A percentile compares a stretch with the other conserved stretches of the same genome.
Conservation (phyloP, 1,140 invertebrate genomes). For the Protaetia brevitarsis region DNA sequence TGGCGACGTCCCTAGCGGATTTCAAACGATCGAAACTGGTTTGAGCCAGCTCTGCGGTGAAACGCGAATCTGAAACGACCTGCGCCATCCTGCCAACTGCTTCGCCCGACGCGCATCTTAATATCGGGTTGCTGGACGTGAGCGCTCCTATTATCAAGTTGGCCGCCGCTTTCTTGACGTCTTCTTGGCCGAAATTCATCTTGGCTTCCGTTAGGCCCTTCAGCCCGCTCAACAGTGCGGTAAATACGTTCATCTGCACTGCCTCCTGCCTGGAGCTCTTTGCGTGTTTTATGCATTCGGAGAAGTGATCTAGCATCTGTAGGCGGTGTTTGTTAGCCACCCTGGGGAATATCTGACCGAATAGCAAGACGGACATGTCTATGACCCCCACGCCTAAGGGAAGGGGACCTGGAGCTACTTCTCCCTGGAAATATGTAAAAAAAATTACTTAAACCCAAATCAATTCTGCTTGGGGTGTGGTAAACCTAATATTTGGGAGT, state of each 20-base stretch:
- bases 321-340: slow-evolving; percentile 93
- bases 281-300: slow-evolving; percentile 89
- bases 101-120: slow-evolving; percentile 86
- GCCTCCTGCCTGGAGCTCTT: slow-evolving; percentile 91
- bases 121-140: slow-evolving; percentile 77
- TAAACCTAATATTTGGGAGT: too few species aligned
- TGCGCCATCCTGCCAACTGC: slow-evolving; percentile 86
- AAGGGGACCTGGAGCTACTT: slow-evolving; percentile 75
- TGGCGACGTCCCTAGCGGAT: slow-evolving; percentile 82
- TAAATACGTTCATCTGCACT: slow-evolving; percentile 96
- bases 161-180: slow-evolving; percentile 82
- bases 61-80: slow-evolving; percentile 78
- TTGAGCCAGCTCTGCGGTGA: slow-evolving; percentile 88
- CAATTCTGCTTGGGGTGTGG: too few species aligned
- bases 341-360: slow-evolving; percentile 90
- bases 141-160: slow-evolving; percentile 77
- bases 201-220: slow-evolving; percentile 87
- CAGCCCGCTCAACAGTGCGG: slow-evolving; percentile 84
- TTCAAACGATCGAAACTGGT: slow-evolving; percentile 88
- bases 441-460: neutral
- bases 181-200: slow-evolving; percentile 80
- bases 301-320: slow-evolving; percentile 96
- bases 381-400: slow-evolving; percentile 96
- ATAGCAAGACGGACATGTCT: slow-evolving; percentile 88
- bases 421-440: slow-evolving; percentile 52